These are phyloP conservation scores for Scophthalmus maximus DNA, from an alignment of 2,113 vertebrate genomes.

Conservation along the genomic window DNA sequence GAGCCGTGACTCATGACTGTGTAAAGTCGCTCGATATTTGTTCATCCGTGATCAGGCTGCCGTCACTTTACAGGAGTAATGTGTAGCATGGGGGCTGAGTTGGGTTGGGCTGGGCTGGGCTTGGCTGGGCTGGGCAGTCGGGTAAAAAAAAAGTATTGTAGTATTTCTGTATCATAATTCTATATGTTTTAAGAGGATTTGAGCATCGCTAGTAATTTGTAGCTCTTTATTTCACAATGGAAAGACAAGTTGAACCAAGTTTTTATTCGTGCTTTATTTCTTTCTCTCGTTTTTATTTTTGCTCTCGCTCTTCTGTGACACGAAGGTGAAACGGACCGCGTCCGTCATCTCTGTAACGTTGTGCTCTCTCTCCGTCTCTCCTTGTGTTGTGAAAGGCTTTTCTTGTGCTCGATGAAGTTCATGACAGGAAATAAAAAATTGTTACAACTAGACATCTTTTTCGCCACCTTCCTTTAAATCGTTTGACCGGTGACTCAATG, in stretches of 20 bases:
- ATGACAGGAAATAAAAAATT: constrained; percentile 63
- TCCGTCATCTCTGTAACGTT: constrained; percentile 49
- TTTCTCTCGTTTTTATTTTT: not conserved
- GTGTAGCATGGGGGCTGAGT: too few relatives aligned
- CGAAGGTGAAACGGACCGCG: constrained; percentile 32
- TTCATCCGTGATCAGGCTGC: too few relatives aligned
- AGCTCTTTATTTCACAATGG: constrained; percentile 49
- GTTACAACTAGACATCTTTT: constrained; percentile 25
- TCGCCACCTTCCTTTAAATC: not conserved
- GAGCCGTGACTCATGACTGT: constrained; percentile 12
- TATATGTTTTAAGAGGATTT: constrained; percentile 53
- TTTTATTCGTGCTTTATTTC: constrained; percentile 32
- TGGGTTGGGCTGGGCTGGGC: too few relatives aligned
- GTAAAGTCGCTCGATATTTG: too few relatives aligned
- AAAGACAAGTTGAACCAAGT: constrained; percentile 38
- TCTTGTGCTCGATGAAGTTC: constrained; percentile 60
- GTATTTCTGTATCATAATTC: constrained; percentile 62
- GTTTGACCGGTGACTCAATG: too few relatives aligned
- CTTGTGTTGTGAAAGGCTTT: constrained; percentile 66
- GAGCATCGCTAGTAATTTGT: constrained; percentile 46
- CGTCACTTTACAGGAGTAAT: constrained; percentile 2
- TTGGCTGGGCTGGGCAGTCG: too few relatives aligned
- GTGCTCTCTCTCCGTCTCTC: constrained; percentile 56
- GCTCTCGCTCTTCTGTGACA: constrained; percentile 23
- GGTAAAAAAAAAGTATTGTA: constrained; percentile 18